These are phyloP conservation scores for Dryadula phaetusa DNA, from an alignment of 2,888 invertebrate genomes.

Conservation along the genomic window DNA sequence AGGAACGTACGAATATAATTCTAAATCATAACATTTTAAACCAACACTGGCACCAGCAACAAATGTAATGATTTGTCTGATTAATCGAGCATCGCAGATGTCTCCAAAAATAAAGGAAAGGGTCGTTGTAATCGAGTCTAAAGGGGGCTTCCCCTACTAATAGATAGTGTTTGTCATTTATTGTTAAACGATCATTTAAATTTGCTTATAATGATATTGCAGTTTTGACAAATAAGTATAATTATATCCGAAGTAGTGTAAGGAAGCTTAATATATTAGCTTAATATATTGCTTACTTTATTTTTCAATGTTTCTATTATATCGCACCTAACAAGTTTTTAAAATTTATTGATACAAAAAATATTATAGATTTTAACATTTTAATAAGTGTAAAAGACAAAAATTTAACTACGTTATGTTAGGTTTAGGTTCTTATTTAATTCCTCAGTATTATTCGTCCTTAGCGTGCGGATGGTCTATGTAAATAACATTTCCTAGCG, in stretches of 20 bases:
- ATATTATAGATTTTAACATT: no score
- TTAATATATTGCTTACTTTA: no score
- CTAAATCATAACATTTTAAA: slow-evolving; percentile 42
- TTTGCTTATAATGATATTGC: slow-evolving; percentile 21
- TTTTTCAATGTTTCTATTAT: no score
- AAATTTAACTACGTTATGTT: no score
- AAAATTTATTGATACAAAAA: no score
- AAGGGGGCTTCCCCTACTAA: slow-evolving; percentile 52
- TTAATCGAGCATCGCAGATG: slow-evolving; percentile 62
- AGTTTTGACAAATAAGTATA: slow-evolving; percentile 10
- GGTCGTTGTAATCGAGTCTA: slow-evolving; percentile 51
- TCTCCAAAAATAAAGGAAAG: slow-evolving; percentile 57
- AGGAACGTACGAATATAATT: slow-evolving; percentile 23
- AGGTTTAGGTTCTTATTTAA: no score
- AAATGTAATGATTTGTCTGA: slow-evolving; percentile 50
- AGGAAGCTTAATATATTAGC: no score
- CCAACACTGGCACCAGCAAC: slow-evolving; percentile 44
- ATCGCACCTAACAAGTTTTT: no score
- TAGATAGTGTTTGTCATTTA: slow-evolving; percentile 60
- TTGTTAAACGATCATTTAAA: slow-evolving; percentile 50
- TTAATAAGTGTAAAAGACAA: no score
- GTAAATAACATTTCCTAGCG: no score
- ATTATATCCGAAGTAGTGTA: not conserved
- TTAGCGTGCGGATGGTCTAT: no score
- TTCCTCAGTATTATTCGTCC: no score